Evolutionary conservation across 2,888 invertebrate genomes (phyloP).

Genomic region (Sericinus montela): DNA sequence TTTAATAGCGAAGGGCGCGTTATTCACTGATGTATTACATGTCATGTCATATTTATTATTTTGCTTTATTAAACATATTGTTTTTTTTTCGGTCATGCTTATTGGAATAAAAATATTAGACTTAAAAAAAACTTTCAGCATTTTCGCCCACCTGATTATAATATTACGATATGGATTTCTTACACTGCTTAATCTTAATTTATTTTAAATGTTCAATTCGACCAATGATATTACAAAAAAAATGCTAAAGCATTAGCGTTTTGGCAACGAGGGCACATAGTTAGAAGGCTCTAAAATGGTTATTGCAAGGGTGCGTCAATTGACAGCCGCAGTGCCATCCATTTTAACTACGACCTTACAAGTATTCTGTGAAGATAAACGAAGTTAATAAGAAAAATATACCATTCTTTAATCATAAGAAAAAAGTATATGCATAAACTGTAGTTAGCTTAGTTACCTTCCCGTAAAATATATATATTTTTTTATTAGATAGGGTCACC

Average conservation of each 20-base stretch:
- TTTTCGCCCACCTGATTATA: too few relatives aligned
- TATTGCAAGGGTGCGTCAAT: slow-evolving; percentile 74
- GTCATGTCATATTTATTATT: slow-evolving; percentile 39
- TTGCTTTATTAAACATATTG: too few relatives aligned
- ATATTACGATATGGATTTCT: too few relatives aligned
- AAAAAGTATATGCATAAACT: too few relatives aligned
- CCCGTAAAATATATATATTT: too few relatives aligned
- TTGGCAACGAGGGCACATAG: slow-evolving; percentile 34
- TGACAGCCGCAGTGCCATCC: slow-evolving; percentile 63
- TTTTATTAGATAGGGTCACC: too few relatives aligned
- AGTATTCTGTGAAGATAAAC: slow-evolving; percentile 44
- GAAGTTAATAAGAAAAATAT: neutral
- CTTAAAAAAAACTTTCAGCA: too few relatives aligned
- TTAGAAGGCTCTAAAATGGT: slow-evolving; percentile 58
- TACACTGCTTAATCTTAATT: too few relatives aligned
- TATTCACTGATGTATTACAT: slow-evolving; percentile 38
- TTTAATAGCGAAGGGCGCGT: slow-evolving; percentile 36
- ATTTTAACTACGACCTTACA: slow-evolving; percentile 55
- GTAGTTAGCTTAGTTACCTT: too few relatives aligned
- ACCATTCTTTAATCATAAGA: too few relatives aligned
- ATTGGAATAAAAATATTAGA: too few relatives aligned
- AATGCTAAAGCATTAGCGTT: slow-evolving; percentile 45
- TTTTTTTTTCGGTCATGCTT: too few relatives aligned
- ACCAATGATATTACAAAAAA: slow-evolving; percentile 15
- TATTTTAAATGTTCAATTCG: neutral